A percentile compares a stretch with the other conserved stretches of the same genome.
Conservation (phyloP, 2,888 invertebrate genomes). For the Sphaeridia pumilis region DNA sequence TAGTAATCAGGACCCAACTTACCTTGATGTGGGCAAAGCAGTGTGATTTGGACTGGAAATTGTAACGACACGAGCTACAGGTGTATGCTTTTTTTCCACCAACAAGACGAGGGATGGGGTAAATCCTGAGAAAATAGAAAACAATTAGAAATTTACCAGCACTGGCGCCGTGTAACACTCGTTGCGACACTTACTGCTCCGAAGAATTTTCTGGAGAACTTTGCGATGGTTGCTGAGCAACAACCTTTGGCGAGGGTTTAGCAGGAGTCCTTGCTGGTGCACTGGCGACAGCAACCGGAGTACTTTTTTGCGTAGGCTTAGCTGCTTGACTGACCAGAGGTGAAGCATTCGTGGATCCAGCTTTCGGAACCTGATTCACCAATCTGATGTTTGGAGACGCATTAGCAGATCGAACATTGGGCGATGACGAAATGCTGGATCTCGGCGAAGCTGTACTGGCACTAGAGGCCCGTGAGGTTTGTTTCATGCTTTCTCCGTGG, state of each 20-base stretch:
- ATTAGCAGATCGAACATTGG: no score
- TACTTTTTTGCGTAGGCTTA: no score
- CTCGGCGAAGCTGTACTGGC: background rate
- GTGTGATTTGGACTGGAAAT: slow-evolving; percentile 2
- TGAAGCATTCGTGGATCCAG: no score
- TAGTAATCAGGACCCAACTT: no score
- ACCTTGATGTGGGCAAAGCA: slow-evolving; percentile 1
- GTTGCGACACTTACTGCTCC: background rate
- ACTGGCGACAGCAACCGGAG: no score
- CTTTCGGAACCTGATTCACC: background rate
- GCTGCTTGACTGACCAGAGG: no score
- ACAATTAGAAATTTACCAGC: background rate
- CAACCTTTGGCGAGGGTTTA: no score
- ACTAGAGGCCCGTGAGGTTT: background rate
- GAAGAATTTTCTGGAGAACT: background rate
- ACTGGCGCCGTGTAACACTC: background rate
- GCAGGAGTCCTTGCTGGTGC: no score
- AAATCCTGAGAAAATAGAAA: background rate
- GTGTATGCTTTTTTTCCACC: background rate
- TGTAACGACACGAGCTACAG: slow-evolving; percentile 6
- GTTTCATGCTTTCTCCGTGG: slow-evolving; percentile 1
- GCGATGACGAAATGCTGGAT: no score
- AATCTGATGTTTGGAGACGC: background rate
- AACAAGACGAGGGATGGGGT: slow-evolving; percentile 1
- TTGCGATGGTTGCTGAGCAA: no score